Conservation (phyloP, 2,888 invertebrate species). For the Cremastobaeus sp. region DNA sequence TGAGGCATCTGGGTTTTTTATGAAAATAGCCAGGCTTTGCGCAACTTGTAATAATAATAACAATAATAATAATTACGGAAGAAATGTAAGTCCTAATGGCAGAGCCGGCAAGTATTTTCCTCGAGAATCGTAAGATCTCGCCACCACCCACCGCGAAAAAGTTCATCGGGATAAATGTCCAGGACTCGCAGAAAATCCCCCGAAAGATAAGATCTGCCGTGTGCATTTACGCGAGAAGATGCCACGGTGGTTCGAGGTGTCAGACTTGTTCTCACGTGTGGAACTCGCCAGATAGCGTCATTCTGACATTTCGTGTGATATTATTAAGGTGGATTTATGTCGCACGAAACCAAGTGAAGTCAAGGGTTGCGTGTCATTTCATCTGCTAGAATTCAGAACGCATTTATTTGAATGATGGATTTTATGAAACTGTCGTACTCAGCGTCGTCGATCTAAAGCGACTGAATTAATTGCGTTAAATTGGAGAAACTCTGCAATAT, state of each 20-base stretch:
- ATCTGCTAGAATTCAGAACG: constrained; percentile 4
- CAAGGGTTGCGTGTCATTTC: constrained; percentile 34
- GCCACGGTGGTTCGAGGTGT: constrained; percentile 69
- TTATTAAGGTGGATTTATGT: constrained; percentile 76
- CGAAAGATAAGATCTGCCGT: constrained; percentile 47
- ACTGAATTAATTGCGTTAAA: too few relatives aligned
- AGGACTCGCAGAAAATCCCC: constrained; percentile 51
- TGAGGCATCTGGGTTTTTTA: too few relatives aligned
- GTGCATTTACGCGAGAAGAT: constrained; percentile 58
- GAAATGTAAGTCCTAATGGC: constrained; percentile 13
- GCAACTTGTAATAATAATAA: too few relatives aligned
- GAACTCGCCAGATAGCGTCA: constrained; percentile 70
- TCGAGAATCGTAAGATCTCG: constrained; percentile 40
- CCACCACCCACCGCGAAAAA: constrained; percentile 57
- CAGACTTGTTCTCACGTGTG: constrained; percentile 73
- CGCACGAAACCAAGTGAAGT: constrained; percentile 44
- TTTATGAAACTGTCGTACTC: constrained; percentile 3
- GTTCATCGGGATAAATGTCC: constrained; percentile 58
- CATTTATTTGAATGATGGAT: constrained; percentile 5
- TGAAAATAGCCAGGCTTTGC: too few relatives aligned
- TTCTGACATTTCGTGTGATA: constrained; percentile 70
- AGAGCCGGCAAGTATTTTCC: constrained; percentile 35
- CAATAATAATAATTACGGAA: constrained; percentile 11
- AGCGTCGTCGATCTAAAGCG: too few relatives aligned
- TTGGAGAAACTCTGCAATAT: too few relatives aligned